A percentile compares a stretch with the other conserved stretches of the same genome.
Evolutionary conservation across 2,888 invertebrate genomes (phyloP).

Genomic region (Criorhina ranunculi): DNA sequence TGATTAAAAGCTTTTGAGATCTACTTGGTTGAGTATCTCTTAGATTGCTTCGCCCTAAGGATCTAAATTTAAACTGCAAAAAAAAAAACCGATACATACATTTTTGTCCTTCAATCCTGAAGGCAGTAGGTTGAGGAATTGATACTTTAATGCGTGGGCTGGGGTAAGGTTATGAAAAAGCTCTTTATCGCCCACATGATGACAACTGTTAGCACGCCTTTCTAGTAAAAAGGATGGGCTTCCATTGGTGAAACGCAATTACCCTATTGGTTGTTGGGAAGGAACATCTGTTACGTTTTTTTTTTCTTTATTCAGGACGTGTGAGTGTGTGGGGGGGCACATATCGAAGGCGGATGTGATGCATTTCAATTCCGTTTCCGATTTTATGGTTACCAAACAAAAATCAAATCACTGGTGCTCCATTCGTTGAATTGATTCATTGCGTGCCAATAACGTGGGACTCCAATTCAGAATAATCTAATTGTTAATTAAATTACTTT

Average conservation of each 20-base stretch:
- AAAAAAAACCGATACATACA: neutral
- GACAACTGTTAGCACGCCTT: conserved; percentile 35
- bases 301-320: neutral
- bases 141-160: conserved; percentile 12
- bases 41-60: conserved; percentile 48
- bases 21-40: conserved; percentile 23
- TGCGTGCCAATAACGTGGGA: conserved; percentile 28
- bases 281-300: neutral
- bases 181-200: conserved; percentile 49
- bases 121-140: neutral
- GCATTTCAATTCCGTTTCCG: conserved; percentile 35
- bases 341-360: conserved; percentile 18
- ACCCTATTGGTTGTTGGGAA: conserved; percentile 38
- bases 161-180: conserved; percentile 20
- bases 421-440: conserved; percentile 27
- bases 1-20: conserved; percentile 24
- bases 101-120: neutral
- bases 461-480: conserved; percentile 25
- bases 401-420: conserved; percentile 41
- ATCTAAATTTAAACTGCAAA: conserved; percentile 34
- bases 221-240: conserved; percentile 29
- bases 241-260: conserved; percentile 38
- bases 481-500: conserved; percentile 62
- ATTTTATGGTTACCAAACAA: conserved; percentile 33
- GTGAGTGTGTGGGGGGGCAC: conserved; percentile 2